A percentile compares a stretch with the other conserved stretches of the same genome.
Evolutionary conservation across 2,113 vertebrate genomes (phyloP).

Genomic region (Hypocryptadius cinnamomeus): DNA sequence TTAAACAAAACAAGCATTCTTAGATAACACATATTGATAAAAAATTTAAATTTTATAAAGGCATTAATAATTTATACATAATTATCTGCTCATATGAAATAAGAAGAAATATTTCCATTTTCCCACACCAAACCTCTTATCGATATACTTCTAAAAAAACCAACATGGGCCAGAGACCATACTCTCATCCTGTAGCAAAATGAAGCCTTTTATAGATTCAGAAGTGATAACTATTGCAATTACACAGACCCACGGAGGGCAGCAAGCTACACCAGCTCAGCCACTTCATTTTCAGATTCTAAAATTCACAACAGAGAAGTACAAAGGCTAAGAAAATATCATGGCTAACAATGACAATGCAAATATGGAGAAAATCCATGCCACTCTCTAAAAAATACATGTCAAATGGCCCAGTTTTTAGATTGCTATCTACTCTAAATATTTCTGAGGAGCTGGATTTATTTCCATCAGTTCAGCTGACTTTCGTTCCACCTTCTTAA

Average conservation of each 20-base stretch:
- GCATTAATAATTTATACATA: not conserved
- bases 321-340: not conserved
- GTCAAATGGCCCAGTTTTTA: not conserved
- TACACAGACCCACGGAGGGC: not conserved
- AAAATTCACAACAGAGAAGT: not conserved
- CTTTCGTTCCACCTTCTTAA: not conserved
- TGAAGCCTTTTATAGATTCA: not conserved
- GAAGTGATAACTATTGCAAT: not conserved
- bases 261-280: not conserved
- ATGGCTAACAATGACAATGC: not conserved
- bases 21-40: not conserved
- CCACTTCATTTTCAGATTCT: not conserved
- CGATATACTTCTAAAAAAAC: fast-evolving
- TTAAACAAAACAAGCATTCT: not conserved
- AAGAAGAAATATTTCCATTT: not conserved
- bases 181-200: not conserved
- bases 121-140: not conserved
- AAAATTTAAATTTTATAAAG: not conserved
- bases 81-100: not conserved
- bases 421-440: not conserved
- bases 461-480: not conserved
- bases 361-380: not conserved
- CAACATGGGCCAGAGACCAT: not conserved
- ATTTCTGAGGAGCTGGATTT: not conserved
- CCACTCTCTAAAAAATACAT: not conserved